These are phyloP conservation scores for Galerucella pusilla DNA, from an alignment of 2,888 invertebrate genomes.

Conservation along the genomic window DNA sequence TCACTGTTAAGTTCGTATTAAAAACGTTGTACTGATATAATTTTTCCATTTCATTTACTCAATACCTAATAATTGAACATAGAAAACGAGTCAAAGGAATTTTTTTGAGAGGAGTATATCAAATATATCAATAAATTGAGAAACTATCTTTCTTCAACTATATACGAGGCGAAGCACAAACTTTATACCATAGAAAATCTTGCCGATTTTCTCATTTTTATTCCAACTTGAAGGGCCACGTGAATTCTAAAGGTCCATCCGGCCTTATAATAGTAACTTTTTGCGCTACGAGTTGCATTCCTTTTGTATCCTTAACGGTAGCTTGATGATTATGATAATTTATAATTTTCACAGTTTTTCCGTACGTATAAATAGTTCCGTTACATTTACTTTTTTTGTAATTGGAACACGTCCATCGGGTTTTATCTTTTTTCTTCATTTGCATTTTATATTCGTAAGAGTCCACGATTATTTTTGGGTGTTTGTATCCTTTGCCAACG, in stretches of 20 bases:
- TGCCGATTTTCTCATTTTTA: not conserved
- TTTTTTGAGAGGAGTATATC: too few species aligned
- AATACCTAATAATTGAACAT: too few species aligned
- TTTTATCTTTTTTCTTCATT: constrained; percentile 36
- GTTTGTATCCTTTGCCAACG: constrained; percentile 47
- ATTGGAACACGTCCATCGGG: constrained; percentile 45
- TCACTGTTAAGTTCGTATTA: too few species aligned
- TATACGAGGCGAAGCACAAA: not conserved
- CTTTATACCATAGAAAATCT: not conserved
- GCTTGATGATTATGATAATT: constrained; percentile 30
- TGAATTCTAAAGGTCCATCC: not conserved
- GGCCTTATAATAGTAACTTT: constrained; percentile 34
- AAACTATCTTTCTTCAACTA: too few species aligned
- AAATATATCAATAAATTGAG: too few species aligned
- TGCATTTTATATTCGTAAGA: constrained; percentile 42
- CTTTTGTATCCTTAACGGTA: constrained; percentile 11
- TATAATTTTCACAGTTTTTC: constrained; percentile 36
- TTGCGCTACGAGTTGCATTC: constrained; percentile 31
- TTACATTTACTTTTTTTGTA: constrained; percentile 41
- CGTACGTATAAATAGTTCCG: constrained; percentile 36
- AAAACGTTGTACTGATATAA: too few species aligned
- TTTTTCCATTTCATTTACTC: too few species aligned
- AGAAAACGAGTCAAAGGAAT: too few species aligned
- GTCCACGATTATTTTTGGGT: constrained; percentile 47
- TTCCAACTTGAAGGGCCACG: constrained; percentile 10